Evolutionary conservation across 2,888 invertebrate species (phyloP).

Genomic region (Troides helena): DNA sequence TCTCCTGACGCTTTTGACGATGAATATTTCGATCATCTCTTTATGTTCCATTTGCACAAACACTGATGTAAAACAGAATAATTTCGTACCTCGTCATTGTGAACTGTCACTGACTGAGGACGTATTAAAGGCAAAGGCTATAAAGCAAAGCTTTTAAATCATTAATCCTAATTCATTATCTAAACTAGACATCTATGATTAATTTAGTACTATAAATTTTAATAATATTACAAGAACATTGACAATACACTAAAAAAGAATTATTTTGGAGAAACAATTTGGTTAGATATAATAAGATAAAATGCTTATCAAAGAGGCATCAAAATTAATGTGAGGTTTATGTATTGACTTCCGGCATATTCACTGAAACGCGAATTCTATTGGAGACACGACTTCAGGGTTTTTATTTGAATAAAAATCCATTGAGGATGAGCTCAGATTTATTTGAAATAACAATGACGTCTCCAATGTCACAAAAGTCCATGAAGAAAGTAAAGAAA

Average conservation of each 20-base stretch:
- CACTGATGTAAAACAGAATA: conserved; percentile 31
- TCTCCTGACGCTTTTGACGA: conserved; percentile 48
- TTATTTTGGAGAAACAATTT: conserved; percentile 23
- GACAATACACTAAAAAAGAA: conserved; percentile 38
- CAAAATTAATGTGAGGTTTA: conserved; percentile 4
- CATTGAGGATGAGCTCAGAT: conserved; percentile 77
- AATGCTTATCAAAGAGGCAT: conserved; percentile 1
- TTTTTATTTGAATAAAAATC: conserved; percentile 68
- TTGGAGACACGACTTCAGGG: conserved; percentile 44
- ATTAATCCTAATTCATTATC: conserved; percentile 62
- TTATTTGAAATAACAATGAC: conserved; percentile 80
- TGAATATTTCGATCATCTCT: conserved; percentile 41
- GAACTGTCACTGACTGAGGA: conserved; percentile 53
- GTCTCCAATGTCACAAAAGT: conserved; percentile 80
- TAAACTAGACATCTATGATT: conserved; percentile 62
- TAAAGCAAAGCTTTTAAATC: conserved; percentile 63
- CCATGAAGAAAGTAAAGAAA: conserved; percentile 78
- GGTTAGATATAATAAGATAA: conserved; percentile 12
- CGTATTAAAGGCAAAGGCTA: conserved; percentile 58
- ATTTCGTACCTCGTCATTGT: conserved; percentile 26
- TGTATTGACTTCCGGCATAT: neutral
- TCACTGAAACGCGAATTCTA: conserved; percentile 5
- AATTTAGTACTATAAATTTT: conserved; percentile 52
- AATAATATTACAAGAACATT: conserved; percentile 54
- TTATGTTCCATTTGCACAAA: conserved; percentile 51